phyloP scores from a whole-genome alignment of 2,113 vertebrate species.

The Noctilio leporinus region DNA sequence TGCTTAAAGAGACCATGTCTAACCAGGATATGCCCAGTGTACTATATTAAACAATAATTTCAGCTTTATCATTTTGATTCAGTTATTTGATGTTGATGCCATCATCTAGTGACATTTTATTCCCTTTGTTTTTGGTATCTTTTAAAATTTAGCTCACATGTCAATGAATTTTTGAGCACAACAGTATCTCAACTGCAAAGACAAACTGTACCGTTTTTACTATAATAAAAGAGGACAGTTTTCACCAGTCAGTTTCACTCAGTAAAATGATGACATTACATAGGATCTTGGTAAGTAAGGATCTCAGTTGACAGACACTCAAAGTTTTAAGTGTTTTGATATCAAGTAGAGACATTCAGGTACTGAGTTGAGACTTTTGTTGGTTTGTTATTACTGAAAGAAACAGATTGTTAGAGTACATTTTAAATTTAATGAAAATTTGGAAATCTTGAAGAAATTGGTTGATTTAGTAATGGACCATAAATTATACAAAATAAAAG shows the following conservation, averaged over 20 bases:
- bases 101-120: not conserved
- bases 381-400: not conserved
- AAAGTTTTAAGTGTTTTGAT: not conserved
- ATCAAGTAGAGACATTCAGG: not conserved
- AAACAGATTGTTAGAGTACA: not conserved
- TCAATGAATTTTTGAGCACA: not conserved
- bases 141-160: not conserved
- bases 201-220: not conserved
- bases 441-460: not conserved
- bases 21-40: not conserved
- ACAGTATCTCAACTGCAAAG: not conserved
- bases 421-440: not conserved
- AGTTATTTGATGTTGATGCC: not conserved
- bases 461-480: not conserved
- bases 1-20: not conserved
- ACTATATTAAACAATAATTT: not conserved
- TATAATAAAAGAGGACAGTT: not conserved
- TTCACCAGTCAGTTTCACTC: not conserved
- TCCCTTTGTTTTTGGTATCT: not conserved
- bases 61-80: not conserved
- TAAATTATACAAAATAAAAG: not conserved
- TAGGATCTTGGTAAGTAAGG: not conserved
- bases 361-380: not conserved
- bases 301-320: not conserved
- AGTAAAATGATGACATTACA: not conserved